Base-by-base conservation (phyloP, 2,888 invertebrate genomes). In the Bugulina stolonifera region DNA sequence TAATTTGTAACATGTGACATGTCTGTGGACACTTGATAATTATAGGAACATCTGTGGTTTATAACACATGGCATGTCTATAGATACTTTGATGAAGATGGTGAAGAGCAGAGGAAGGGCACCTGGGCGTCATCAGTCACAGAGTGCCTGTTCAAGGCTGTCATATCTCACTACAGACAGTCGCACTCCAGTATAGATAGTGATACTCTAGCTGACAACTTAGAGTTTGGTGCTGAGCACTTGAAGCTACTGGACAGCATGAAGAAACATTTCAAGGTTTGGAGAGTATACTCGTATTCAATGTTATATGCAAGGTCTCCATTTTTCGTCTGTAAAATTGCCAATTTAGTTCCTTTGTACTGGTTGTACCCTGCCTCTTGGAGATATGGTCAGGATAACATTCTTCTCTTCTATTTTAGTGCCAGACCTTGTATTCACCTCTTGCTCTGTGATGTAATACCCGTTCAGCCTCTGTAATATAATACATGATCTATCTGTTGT, bases 221-320 rank as follows among this genome's bases (percentile, higher is more conserved):
- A 34, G 27, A 25, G 32, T 3, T 32, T 14, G 64, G 25, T 29
- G 64, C 64, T 34, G 64, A 64, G 10, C 88, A 89, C 78, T 77
- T 89, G 35, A 86, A 87, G 64, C 77, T 88, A 25, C 82, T 91
- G 69, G 89, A 90, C 52, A 81, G 82, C 0, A 79, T 89, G 76
- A 90, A 90, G 80, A 89, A 88, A 75, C 89, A 91, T 81, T 91
- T 89, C 80, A 88, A 79, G 79, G 82, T 88, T 79, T 76, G 73
- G 52, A 23, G 14, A 10, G 43, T 43, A 18, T 10, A 43, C 5
- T 43, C 5, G 10, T 10, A 43, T 43, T 18, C 5, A 43, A 43
- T 43, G n/a, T n/a, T n/a, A n/a, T n/a, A n/a, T n/a, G n/a, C n/a
- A n/a, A n/a, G n/a, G n/a, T n/a, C n/a, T n/a, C n/a, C n/a, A n/a